Evolutionary conservation across 2,797 vertebrate genomes (phyloP), one percentile per base, ranked within the genome.

Genomic region (Menidia menidia): DNA sequence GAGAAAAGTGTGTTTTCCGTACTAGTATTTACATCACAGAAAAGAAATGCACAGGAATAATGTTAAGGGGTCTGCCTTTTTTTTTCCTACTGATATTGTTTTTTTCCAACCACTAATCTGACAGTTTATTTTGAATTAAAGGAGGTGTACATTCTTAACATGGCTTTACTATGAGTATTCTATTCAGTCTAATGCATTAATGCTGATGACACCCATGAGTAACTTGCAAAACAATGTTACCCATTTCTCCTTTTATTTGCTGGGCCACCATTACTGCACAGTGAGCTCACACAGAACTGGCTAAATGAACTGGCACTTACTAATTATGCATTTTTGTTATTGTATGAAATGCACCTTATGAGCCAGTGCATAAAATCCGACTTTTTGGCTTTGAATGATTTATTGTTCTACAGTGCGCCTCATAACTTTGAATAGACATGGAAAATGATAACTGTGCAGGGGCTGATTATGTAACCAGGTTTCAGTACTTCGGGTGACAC

Each of bases 161-260:
- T 69, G 42, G 44, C 60, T 32, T 4, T 73, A 57, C 66, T 71
- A 31, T 61, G 62, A 78, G 51, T 71, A 51, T 78, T 72, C 35
- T 71, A 35, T 32, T 67, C 47, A 68, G 32, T 68, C 65, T 72
- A 45, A 61, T 71, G 51, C 70, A 68, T 59, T 52, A 58, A 9
- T 5, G 35, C 42, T 60, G 56, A 25, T 66, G 54, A 71, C 31
- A 61, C 59, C 55, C 56, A 62, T 78, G 70, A 80, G 25, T 51
- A 58, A 71, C 60, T 30, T 69, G 51, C 19, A 70, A 75, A 52
- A 73, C 31, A 59, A 77, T 75, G 60, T 52, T 52, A 15, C 4
- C 50, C 55, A 30, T 42, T 12, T 41, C n/a, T 11, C 30, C 0
- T 4, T 4, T 11, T 31, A 30, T 52, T 45, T 44, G 50, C 14